Percentiles rank a stretch among this genome's conserved stretches.
phyloP scores from a whole-genome alignment of 2,113 vertebrate species.

The Chunga burmeisteri region DNA sequence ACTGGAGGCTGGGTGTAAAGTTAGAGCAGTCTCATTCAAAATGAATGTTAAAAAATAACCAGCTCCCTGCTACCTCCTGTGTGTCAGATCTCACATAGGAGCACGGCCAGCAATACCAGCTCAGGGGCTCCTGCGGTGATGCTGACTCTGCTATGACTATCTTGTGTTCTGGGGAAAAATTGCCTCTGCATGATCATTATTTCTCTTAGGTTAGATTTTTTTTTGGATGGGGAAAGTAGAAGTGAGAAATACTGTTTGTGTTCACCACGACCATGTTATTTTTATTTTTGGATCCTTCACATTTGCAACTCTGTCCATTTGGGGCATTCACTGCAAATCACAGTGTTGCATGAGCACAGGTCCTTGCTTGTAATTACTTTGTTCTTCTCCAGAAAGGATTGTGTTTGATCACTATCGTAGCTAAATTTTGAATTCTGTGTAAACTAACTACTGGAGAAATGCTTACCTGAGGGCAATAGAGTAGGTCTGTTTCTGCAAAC shows the following conservation, averaged over 20 bases:
- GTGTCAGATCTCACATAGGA: not conserved
- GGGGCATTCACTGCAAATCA: not conserved
- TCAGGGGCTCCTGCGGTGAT: not conserved
- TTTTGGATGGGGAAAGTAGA: not conserved
- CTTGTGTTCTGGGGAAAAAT: not conserved
- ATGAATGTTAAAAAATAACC: not conserved
- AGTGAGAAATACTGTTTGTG: not conserved
- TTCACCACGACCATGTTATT: fast-evolving
- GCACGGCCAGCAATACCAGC: not conserved
- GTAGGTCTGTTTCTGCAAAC: not conserved
- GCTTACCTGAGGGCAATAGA: not conserved
- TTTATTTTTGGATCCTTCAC: not conserved
- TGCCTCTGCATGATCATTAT: not conserved
- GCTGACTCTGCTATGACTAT: not conserved
- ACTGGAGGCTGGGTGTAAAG: not conserved
- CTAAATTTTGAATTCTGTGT: not conserved
- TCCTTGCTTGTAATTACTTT: not conserved
- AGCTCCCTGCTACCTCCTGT: not conserved
- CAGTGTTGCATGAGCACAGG: not conserved
- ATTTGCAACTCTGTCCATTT: not conserved
- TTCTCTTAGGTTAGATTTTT: not conserved
- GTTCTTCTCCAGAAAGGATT: not conserved
- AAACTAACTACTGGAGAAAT: not conserved
- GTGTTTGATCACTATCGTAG: not conserved
- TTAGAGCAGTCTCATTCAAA: not conserved